Evolutionary conservation across 2,797 vertebrate genomes (phyloP).

Genomic region (Clarias platycephalus): DNA sequence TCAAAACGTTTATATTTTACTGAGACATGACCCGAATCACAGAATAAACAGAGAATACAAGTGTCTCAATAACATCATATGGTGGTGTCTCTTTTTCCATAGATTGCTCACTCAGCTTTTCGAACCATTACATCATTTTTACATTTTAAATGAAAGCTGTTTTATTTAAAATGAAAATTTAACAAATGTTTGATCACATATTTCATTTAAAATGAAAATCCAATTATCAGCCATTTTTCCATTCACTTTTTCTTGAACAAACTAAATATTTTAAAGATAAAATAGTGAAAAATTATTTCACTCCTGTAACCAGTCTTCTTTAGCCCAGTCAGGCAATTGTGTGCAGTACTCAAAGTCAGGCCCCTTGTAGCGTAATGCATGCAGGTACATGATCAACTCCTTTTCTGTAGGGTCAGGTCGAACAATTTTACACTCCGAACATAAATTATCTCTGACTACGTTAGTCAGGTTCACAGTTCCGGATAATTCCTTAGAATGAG

Average conservation of each 20-base stretch:
- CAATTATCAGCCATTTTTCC: neutral
- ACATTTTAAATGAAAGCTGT: neutral
- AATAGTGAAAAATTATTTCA: slow-evolving; percentile 26
- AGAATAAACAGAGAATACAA: neutral
- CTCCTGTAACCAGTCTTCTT: slow-evolving; percentile 84
- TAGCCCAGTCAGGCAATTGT: slow-evolving; percentile 85
- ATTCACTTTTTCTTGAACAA: neutral
- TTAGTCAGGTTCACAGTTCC: neutral
- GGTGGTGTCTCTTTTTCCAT: neutral
- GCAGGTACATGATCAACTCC: slow-evolving; percentile 95
- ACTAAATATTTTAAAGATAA: neutral
- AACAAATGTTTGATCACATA: neutral
- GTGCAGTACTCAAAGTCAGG: slow-evolving; percentile 90
- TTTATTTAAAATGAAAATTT: neutral
- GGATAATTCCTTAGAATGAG: neutral
- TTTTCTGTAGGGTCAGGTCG: slow-evolving; percentile 85
- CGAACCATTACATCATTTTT: neutral
- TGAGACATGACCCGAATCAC: neutral
- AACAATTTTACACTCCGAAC: slow-evolving; percentile 82
- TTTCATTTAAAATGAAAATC: neutral
- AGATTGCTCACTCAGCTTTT: neutral
- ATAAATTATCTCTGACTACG: slow-evolving; percentile 79
- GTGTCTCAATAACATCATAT: neutral
- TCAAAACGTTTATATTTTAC: slow-evolving; percentile 46
- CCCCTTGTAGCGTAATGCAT: slow-evolving; percentile 92